phyloP scores from a whole-genome alignment of 1,140 invertebrate genomes.

The Chironomus striatipennis region DNA sequence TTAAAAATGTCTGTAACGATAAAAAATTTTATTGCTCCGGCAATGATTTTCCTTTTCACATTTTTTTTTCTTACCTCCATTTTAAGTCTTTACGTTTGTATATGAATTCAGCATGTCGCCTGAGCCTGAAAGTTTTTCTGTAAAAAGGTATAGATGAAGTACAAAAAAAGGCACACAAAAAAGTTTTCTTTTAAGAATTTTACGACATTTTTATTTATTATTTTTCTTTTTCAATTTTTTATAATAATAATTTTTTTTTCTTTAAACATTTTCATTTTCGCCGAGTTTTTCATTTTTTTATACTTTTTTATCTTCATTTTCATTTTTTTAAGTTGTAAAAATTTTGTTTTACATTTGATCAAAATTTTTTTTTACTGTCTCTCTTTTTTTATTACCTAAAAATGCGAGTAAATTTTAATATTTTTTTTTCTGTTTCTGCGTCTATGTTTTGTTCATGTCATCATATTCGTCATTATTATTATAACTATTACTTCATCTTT shows the following conservation, averaged over 20 bases:
- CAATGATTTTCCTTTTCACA: not conserved
- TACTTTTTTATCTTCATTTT: too few relatives aligned
- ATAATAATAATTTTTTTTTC: slow-evolving; percentile 21
- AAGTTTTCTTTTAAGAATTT: slow-evolving; percentile 19
- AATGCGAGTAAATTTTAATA: not conserved
- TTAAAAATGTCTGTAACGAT: slow-evolving; percentile 19
- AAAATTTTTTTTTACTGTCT: slow-evolving; percentile 18
- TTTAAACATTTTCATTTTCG: slow-evolving; percentile 23
- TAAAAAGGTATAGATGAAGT: not conserved
- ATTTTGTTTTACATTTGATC: slow-evolving; percentile 24
- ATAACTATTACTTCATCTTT: not conserved
- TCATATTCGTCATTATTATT: too few relatives aligned
- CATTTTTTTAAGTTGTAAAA: not conserved
- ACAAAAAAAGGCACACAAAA: too few relatives aligned
- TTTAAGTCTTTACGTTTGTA: not conserved
- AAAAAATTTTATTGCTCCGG: slow-evolving; percentile 20
- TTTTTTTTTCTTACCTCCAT: too few relatives aligned
- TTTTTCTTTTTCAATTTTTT: slow-evolving; percentile 23
- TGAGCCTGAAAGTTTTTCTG: not conserved
- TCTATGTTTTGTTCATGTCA: not conserved
- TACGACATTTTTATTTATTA: slow-evolving; percentile 23
- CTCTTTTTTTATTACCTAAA: slow-evolving; percentile 14
- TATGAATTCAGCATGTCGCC: not conserved
- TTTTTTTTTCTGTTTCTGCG: slow-evolving; percentile 15
- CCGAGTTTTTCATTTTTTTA: not conserved